Conservation (phyloP, 92 coral and sea anemone species). For the Montipora capitata region DNA sequence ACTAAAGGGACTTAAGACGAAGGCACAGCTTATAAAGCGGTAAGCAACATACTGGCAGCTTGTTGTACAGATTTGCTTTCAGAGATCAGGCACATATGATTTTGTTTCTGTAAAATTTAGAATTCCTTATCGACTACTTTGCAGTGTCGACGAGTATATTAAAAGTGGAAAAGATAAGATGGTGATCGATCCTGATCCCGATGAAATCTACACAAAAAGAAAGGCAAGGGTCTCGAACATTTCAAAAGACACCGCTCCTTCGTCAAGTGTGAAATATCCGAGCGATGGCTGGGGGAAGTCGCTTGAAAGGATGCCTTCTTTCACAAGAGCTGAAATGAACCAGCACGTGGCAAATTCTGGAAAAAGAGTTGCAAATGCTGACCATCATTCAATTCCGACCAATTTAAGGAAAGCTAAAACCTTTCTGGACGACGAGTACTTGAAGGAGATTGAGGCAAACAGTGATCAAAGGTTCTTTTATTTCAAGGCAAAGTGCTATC, state of each 20-base stretch:
- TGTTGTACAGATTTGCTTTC: no score
- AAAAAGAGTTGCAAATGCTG: constrained; percentile 40
- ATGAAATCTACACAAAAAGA: constrained; percentile 39
- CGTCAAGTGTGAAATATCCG: constrained; percentile 43
- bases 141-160: constrained; percentile 24
- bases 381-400: constrained; percentile 55
- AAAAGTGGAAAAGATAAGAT: constrained; percentile 31
- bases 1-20: constrained; percentile 60
- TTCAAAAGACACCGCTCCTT: background rate
- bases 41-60: background rate
- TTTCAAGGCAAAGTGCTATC: constrained; percentile 43
- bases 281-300: constrained; percentile 60
- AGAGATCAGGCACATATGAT: no score
- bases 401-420: constrained; percentile 58
- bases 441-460: constrained; percentile 37
- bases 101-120: no score
- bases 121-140: background rate
- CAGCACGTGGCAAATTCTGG: constrained; percentile 51
- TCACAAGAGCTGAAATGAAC: constrained; percentile 61
- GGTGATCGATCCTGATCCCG: constrained; percentile 50
- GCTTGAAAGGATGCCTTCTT: constrained; percentile 41
- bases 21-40: constrained; percentile 58
- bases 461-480: constrained; percentile 53
- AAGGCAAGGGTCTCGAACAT: constrained; percentile 10
- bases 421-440: constrained; percentile 66